Percentiles rank a stretch among this genome's conserved stretches.
phyloP scores from a whole-genome alignment of 1,140 invertebrate genomes.

The Druon quercuslanigerum region DNA sequence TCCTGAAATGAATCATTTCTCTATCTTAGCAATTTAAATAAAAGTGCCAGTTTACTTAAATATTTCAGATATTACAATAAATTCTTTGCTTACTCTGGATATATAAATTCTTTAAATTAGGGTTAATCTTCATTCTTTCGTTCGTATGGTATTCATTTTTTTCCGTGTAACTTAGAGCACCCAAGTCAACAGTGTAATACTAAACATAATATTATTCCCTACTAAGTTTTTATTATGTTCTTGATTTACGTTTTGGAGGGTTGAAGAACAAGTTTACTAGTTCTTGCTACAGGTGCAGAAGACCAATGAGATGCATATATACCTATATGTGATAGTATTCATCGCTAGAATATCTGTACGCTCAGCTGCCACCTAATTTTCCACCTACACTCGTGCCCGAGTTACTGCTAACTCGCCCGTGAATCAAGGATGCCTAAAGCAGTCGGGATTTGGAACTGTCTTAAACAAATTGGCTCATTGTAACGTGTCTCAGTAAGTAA shows the following conservation, averaged over 20 bases:
- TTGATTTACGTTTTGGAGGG: conserved; percentile 4
- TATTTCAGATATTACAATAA: too few relatives aligned
- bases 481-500: neutral
- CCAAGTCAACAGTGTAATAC: too few relatives aligned
- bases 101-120: too few relatives aligned
- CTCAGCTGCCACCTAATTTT: conserved; percentile 20
- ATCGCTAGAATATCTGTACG: conserved; percentile 6
- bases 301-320: conserved; percentile 12
- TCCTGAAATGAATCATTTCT: too few relatives aligned
- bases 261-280: neutral
- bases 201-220: neutral
- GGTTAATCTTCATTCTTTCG: too few relatives aligned
- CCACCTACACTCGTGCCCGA: conserved; percentile 14
- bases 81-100: too few relatives aligned
- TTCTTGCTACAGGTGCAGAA: neutral
- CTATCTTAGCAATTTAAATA: too few relatives aligned
- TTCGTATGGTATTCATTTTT: too few relatives aligned
- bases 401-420: conserved; percentile 23
- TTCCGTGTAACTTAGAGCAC: too few relatives aligned
- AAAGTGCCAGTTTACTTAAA: too few relatives aligned
- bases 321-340: neutral
- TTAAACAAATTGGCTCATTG: conserved; percentile 30
- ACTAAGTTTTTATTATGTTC: neutral
- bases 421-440: conserved; percentile 29
- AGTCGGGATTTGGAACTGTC: conserved; percentile 21